Evolutionary conservation across 2,888 invertebrate species (phyloP).

Genomic region (Tetheella fluctuosa): DNA sequence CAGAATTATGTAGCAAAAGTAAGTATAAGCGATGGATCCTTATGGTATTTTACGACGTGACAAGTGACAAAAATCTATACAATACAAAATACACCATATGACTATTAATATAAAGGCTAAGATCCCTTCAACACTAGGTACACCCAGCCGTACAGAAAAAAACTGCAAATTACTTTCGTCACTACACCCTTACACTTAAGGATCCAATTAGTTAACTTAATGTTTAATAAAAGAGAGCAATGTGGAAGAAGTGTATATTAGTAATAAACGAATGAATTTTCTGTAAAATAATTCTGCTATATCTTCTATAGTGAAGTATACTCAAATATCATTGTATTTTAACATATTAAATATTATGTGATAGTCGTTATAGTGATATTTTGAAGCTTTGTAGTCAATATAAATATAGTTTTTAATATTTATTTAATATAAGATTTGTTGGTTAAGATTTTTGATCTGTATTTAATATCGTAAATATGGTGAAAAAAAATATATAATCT

Average conservation of each 20-base stretch:
- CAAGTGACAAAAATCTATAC: not conserved
- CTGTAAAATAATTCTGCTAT: slow-evolving; percentile 57
- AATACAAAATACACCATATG: not conserved
- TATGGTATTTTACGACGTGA: not conserved
- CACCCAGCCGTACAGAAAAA: not conserved
- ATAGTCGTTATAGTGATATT: slow-evolving; percentile 67
- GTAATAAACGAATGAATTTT: slow-evolving; percentile 63
- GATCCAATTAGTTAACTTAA: slow-evolving; percentile 22
- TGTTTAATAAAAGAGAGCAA: slow-evolving; percentile 48
- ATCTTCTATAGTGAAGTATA: too few relatives aligned
- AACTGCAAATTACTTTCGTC: not conserved
- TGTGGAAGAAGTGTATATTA: slow-evolving; percentile 72
- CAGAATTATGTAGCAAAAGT: not conserved
- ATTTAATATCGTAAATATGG: too few relatives aligned
- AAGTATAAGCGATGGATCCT: not conserved
- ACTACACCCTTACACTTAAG: not conserved
- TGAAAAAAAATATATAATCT: too few relatives aligned
- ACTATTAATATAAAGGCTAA: not conserved
- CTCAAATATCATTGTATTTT: not conserved
- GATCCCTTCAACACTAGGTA: not conserved
- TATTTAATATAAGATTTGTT: not conserved
- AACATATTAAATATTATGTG: slow-evolving; percentile 47
- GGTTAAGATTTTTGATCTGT: too few relatives aligned
- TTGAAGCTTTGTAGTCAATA: slow-evolving; percentile 49
- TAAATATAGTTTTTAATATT: slow-evolving; percentile 1